Conservation (phyloP, 2,113 vertebrate species). For the Hyla sarda region DNA sequence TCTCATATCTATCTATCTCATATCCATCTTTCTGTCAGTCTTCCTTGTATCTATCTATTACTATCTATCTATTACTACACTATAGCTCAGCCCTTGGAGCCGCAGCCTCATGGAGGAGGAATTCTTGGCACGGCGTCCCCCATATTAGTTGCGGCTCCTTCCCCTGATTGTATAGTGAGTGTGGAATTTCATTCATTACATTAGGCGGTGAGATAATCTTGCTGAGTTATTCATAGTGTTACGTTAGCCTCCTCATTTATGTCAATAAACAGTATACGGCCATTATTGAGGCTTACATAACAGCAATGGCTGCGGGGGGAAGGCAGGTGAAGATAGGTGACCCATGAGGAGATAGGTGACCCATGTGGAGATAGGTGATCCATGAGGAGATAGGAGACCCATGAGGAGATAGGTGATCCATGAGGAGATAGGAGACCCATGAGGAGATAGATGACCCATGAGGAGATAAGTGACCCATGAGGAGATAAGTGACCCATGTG, state of each 20-base stretch:
- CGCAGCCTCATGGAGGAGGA: not conserved
- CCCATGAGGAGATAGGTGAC: no score
- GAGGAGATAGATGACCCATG: no score
- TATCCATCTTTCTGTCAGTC: not conserved
- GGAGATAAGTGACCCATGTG: no score
- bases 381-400: no score
- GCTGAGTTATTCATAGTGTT: conserved; percentile 14
- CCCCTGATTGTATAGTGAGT: conserved; percentile 37
- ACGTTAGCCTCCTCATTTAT: conserved; percentile 23
- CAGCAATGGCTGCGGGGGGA: not conserved
- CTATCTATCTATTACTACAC: not conserved
- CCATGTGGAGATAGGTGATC: no score
- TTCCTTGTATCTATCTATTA: not conserved
- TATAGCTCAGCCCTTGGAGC: not conserved
- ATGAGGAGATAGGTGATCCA: no score
- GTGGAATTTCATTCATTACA: conserved; percentile 49
- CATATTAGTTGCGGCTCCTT: conserved; percentile 11
- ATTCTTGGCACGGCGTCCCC: conserved; percentile 21
- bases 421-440: no score
- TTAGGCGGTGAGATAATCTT: conserved; percentile 31
- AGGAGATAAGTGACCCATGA: no score
- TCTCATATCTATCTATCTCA: not conserved
- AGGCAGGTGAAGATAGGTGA: not conserved
- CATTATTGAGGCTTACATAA: not conserved
- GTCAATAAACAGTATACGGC: conserved; percentile 22